Evolutionary conservation across 2,113 vertebrate genomes (phyloP).

Genomic region (Pitta sordida): DNA sequence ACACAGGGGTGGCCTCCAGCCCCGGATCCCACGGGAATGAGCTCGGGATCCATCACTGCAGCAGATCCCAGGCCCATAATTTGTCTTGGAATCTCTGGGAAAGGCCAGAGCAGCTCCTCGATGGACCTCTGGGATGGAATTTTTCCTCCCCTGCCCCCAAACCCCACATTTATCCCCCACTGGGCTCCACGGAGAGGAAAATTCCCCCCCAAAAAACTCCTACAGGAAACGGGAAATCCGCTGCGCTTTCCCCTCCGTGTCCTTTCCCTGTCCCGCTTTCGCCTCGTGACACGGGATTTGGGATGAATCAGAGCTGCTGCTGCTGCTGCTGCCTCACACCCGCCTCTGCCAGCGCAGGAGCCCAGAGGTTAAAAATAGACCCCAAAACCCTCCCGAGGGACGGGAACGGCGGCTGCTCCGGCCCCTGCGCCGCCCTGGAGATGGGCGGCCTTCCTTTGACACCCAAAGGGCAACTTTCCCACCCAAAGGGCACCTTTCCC

Average conservation of each 20-base stretch:
- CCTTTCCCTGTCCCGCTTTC: background rate
- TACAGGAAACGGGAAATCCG: background rate
- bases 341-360: background rate
- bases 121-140: too few species aligned
- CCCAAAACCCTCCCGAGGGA: background rate
- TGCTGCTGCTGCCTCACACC: background rate
- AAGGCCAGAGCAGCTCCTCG: background rate
- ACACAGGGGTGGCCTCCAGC: background rate
- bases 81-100: background rate
- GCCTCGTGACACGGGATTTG: background rate
- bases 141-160: background rate
- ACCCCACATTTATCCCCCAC: background rate
- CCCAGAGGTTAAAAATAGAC: slow-evolving; percentile 15
- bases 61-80: rapidly evolving
- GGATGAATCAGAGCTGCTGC: slow-evolving; percentile 20
- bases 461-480: background rate
- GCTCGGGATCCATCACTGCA: rapidly evolving
- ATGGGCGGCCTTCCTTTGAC: background rate
- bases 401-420: background rate
- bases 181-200: background rate
- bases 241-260: rapidly evolving
- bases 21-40: rapidly evolving
- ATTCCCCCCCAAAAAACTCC: background rate
- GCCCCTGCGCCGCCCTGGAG: background rate
- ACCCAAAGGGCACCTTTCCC: background rate